phyloP scores from a whole-genome alignment of 2,797 vertebrate genomes.

The Eupleurogrammus muticus region DNA sequence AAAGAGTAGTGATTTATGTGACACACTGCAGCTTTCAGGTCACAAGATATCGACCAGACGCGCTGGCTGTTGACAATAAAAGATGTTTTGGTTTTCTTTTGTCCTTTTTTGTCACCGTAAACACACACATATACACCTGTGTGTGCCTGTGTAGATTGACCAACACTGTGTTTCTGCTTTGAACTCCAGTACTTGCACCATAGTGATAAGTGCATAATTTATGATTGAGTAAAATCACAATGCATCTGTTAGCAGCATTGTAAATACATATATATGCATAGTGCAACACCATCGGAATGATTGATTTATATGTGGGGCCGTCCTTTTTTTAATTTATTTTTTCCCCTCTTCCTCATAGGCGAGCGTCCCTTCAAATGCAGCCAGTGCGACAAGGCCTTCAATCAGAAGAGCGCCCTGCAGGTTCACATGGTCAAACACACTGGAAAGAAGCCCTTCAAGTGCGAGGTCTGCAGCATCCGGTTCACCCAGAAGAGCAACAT shows the following conservation, averaged over 20 bases:
- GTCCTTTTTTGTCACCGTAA: no score
- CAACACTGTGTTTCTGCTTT: not conserved
- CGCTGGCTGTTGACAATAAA: no score
- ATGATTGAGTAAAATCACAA: not conserved
- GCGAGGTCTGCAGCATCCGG: slow-evolving; percentile 94
- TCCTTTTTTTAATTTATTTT: not conserved
- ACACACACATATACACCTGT: no score
- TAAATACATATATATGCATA: not conserved
- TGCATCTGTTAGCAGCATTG: not conserved
- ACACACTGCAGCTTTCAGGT: no score
- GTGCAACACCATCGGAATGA: not conserved
- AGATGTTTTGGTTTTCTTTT: no score
- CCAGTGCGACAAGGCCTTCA: slow-evolving; percentile 97
- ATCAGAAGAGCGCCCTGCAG: slow-evolving; percentile 99
- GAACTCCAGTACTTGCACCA: not conserved
- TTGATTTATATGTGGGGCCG: not conserved
- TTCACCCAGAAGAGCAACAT: slow-evolving; percentile 99
- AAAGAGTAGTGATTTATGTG: no score
- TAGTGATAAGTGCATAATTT: not conserved
- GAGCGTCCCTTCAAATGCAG: slow-evolving; percentile 95
- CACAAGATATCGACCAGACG: no score
- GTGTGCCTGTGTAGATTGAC: not conserved
- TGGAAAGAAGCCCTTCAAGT: slow-evolving; percentile 96
- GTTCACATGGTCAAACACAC: slow-evolving; percentile 99
- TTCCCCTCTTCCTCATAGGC: slow-evolving; percentile 80